Base-by-base conservation (phyloP, 35 echinoderm and acorn worm species). In the Amphiura filiformis region DNA sequence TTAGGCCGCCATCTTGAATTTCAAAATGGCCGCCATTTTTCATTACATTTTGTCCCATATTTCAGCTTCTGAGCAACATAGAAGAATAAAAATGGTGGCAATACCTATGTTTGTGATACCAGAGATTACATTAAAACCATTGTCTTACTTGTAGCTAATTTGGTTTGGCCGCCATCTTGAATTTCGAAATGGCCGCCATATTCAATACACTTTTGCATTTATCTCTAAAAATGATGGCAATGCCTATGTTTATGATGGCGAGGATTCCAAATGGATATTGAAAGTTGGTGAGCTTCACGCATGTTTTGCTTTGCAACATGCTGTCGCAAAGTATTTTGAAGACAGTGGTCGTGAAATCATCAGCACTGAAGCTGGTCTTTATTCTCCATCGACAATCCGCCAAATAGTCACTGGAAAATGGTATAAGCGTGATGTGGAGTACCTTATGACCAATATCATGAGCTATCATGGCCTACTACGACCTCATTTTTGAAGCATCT, bases 361-460 rank as follows among this genome's bases (percentile, higher is more conserved):
- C 34, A 82, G 77, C 81, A 90, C 84, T 75, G 88, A 90, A 39
- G 26, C 80, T 76, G 88, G 81, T 77, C 80, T 90, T 34, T 84
- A 80, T 65, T 90, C 86, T 34, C 80, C 88, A 83, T 39, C 88
- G 44, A 84, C 36, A n/a, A 81, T 81, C 30, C 77, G 87, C 4
- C 77, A 65, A 13, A 89, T 89, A 17, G 81, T 81, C 32, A 81
- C 87, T 32, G 87, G 87, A 56, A 89, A 89, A 34, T 80, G 41
- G 78, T 88, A 80, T 76, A 88, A 56, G 33, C 86, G 77, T 49
- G 86, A 40, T 37, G 78, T 82, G 22, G 78, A 89, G 52, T 89
- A 70, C 78, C 87, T 83, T 76, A 18, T 83, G 28, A 89, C 87
- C 42, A 88, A 89, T 82, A 88, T 47, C 49, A 80, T 88, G 77